Percentiles rank a stretch among this genome's conserved stretches.
Conservation (phyloP, 2,113 vertebrate species). For the Megaleporinus macrocephalus region DNA sequence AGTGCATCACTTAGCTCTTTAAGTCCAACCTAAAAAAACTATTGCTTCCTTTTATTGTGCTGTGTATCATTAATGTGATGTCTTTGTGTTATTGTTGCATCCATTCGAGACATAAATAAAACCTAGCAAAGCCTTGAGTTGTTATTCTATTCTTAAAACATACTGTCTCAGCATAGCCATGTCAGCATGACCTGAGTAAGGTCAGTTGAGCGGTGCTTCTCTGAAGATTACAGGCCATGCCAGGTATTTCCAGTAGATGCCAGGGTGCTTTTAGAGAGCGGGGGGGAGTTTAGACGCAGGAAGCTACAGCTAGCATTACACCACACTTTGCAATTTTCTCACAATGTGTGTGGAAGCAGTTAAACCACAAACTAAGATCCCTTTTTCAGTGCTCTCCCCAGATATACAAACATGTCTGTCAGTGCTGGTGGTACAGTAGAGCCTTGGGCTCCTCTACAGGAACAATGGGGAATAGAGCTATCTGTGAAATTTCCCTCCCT, state of each 20-base stretch:
- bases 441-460: background rate
- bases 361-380: no score
- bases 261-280: background rate
- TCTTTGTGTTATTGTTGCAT: no score
- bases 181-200: background rate
- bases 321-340: background rate
- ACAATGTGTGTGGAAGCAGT: no score
- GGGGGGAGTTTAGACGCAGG: background rate
- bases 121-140: no score
- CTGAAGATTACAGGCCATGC: background rate
- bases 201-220: background rate
- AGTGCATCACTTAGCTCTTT: no score
- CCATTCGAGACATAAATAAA: no score
- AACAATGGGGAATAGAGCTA: background rate
- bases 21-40: no score
- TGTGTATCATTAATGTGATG: no score
- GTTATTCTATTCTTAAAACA: background rate
- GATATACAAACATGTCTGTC: background rate
- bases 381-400: background rate
- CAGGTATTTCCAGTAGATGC: background rate
- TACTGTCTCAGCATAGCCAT: background rate
- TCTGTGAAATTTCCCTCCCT: background rate
- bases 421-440: background rate
- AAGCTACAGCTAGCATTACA: background rate
- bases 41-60: no score